A percentile compares a stretch with the other conserved stretches of the same genome.
These are phyloP conservation scores for Myiothlypis chrysogaster DNA, from an alignment of 2,797 vertebrate genomes.

Conservation along the genomic window DNA sequence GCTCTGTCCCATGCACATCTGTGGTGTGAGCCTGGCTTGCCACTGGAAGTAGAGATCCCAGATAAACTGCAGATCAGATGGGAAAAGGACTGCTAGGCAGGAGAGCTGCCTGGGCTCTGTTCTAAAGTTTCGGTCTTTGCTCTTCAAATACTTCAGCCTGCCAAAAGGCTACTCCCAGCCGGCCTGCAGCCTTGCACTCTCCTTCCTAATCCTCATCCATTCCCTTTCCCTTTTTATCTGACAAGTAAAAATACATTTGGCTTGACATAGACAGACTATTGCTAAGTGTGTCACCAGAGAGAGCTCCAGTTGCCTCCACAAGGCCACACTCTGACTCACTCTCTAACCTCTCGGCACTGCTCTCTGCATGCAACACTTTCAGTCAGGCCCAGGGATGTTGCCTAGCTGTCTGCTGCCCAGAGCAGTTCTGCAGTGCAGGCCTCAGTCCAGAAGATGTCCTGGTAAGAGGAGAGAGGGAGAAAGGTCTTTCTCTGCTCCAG, in stretches of 20 bases:
- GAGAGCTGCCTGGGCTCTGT: background rate
- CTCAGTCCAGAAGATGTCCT: background rate
- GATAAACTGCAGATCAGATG: background rate
- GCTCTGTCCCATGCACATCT: background rate
- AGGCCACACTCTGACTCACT: background rate
- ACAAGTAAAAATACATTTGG: background rate
- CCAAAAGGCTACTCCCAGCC: conserved; percentile 16
- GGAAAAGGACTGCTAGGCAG: background rate
- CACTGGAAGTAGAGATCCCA: background rate
- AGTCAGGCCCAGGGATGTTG: background rate
- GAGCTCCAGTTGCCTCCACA: background rate
- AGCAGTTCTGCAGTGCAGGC: background rate
- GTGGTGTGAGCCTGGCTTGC: background rate
- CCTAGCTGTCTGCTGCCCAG: background rate
- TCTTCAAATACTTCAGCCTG: conserved; percentile 15
- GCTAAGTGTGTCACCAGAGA: background rate
- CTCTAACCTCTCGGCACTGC: background rate
- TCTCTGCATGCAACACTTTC: background rate
- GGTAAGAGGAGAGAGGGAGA: background rate
- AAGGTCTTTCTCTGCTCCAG: background rate
- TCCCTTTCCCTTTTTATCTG: conserved; percentile 16
- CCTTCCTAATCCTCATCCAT: background rate
- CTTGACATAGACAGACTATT: background rate
- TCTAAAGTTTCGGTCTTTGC: background rate
- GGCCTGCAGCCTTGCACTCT: conserved; percentile 12